Evolutionary conservation across 2,113 vertebrate genomes (phyloP).

Genomic region (Australoheros scitulus): DNA sequence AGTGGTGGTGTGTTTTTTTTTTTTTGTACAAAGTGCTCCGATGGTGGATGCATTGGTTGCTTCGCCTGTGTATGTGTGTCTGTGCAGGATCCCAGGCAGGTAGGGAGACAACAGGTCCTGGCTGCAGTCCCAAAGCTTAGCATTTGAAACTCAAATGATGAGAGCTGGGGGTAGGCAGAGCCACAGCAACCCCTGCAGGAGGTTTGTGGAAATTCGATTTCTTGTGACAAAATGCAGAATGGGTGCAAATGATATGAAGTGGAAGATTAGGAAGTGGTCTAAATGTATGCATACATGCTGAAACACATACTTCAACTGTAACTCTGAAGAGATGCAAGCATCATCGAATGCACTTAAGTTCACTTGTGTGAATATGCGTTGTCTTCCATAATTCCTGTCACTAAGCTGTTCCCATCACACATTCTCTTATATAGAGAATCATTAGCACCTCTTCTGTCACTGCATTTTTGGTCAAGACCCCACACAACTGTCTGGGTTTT

Average conservation of each 20-base stretch:
- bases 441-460: not conserved
- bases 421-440: not conserved
- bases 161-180: conserved; percentile 57
- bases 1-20: too few species aligned
- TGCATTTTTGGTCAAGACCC: not conserved
- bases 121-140: conserved; percentile 48
- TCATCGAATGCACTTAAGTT: not conserved
- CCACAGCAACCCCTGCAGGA: conserved; percentile 85
- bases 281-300: not conserved
- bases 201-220: conserved; percentile 36
- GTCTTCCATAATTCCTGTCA: not conserved
- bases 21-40: conserved; percentile 36
- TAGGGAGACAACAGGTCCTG: conserved; percentile 65
- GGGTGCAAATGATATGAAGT: not conserved
- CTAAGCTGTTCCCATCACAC: not conserved
- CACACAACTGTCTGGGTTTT: conserved; percentile 28
- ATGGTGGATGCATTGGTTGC: conserved; percentile 10
- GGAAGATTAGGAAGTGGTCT: not conserved
- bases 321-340: not conserved
- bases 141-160: conserved; percentile 35
- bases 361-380: not conserved
- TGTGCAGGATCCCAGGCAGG: conserved; percentile 48
- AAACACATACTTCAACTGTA: not conserved
- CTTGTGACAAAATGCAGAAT: not conserved
- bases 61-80: conserved; percentile 26